Evolutionary conservation across 2,113 vertebrate species (phyloP).

Genomic region (Entomyzon cyanotis): DNA sequence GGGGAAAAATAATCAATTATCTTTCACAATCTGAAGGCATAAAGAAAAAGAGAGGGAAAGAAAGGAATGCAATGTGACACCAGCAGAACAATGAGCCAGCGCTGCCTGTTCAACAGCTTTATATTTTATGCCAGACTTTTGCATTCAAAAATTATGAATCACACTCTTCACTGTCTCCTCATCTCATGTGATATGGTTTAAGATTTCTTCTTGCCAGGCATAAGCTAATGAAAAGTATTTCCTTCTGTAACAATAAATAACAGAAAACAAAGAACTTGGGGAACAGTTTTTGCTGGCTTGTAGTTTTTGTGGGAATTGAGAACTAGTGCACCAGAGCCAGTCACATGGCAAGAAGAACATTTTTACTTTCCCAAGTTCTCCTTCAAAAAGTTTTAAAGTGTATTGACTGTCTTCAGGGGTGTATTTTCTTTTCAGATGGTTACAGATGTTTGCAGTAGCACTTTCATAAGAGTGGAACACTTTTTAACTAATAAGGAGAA

Average conservation of each 20-base stretch:
- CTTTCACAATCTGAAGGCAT: neutral
- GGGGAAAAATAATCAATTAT: neutral
- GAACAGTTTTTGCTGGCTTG: neutral
- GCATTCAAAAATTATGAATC: slow-evolving; percentile 36
- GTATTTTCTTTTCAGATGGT: neutral
- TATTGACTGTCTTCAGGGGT: neutral
- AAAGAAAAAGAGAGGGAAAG: neutral
- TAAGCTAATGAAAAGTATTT: neutral
- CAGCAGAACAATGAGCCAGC: neutral
- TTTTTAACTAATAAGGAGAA: neutral
- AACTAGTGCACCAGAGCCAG: neutral
- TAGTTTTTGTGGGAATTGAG: neutral
- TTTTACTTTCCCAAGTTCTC: neutral
- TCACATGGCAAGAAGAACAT: neutral
- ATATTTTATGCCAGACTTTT: neutral
- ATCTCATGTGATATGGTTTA: neutral
- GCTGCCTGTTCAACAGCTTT: neutral
- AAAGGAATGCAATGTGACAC: neutral
- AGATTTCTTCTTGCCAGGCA: neutral
- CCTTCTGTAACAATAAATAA: neutral
- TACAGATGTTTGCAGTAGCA: neutral
- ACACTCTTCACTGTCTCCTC: neutral
- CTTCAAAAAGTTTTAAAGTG: neutral
- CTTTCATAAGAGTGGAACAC: neutral
- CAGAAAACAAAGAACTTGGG: neutral